A percentile compares a stretch with the other conserved stretches of the same genome.
phyloP scores from a whole-genome alignment of 2,888 invertebrate species.

The Drosophila algonquin region DNA sequence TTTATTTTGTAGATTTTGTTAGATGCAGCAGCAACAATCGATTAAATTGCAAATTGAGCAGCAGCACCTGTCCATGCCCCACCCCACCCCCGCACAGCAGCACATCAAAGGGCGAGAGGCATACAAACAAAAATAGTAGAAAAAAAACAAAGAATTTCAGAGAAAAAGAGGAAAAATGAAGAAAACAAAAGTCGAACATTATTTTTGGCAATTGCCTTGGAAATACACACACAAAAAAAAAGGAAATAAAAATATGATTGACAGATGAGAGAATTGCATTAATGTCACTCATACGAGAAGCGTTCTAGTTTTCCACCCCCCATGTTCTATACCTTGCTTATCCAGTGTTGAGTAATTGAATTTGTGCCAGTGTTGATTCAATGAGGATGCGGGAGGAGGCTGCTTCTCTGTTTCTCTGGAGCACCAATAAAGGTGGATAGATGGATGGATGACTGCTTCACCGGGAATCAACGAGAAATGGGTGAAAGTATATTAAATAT shows the following conservation, averaged over 20 bases:
- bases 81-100: neutral
- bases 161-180: constrained; percentile 1
- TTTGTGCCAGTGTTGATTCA: constrained; percentile 76
- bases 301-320: constrained; percentile 20
- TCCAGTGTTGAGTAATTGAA: constrained; percentile 72
- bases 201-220: constrained; percentile 40
- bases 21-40: constrained; percentile 55
- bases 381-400: constrained; percentile 43
- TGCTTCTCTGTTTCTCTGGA: constrained; percentile 8
- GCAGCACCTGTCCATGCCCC: neutral
- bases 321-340: constrained; percentile 14
- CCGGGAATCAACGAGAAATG: constrained; percentile 11
- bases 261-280: constrained; percentile 78
- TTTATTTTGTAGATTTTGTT: constrained; percentile 62
- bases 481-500: constrained; percentile 45
- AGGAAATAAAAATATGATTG: constrained; percentile 71
- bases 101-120: constrained; percentile 58
- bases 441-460: constrained; percentile 4
- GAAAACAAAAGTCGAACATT: constrained; percentile 42
- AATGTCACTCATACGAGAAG: constrained; percentile 75
- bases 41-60: constrained; percentile 72
- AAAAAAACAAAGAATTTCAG: constrained; percentile 5
- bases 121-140: constrained; percentile 45
- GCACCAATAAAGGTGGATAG: constrained; percentile 26
- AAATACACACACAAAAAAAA: constrained; percentile 25